Evolutionary conservation across 2,113 vertebrate genomes (phyloP).

Genomic region (Oceanodroma tethys): DNA sequence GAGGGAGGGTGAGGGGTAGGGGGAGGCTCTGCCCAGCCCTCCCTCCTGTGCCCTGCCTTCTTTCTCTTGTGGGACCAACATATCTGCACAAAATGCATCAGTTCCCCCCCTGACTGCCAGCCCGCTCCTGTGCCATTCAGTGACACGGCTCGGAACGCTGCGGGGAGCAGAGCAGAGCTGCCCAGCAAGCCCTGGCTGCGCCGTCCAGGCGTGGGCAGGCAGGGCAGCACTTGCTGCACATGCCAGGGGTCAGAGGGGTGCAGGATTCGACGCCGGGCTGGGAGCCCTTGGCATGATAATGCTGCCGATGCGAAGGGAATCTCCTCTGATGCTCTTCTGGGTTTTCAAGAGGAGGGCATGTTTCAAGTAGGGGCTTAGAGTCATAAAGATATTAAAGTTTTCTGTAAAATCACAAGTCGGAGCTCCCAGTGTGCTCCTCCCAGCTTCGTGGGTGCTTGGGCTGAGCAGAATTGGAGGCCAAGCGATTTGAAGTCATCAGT

Average conservation of each 20-base stretch:
- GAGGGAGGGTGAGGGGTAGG: not conserved
- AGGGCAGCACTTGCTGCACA: rapidly evolving
- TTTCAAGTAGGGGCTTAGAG: not conserved
- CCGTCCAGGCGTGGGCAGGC: not conserved
- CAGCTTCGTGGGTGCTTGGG: not conserved
- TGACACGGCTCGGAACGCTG: not conserved
- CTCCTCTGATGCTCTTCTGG: not conserved
- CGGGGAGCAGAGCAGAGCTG: not conserved
- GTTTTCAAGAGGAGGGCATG: not conserved
- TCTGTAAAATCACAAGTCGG: not conserved
- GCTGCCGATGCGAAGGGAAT: not conserved
- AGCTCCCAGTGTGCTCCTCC: not conserved
- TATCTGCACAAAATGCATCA: rapidly evolving
- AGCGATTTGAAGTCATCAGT: not conserved
- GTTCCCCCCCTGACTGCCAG: not conserved
- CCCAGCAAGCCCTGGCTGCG: not conserved
- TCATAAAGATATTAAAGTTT: not conserved
- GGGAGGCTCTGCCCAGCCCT: not conserved
- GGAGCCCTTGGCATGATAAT: not conserved
- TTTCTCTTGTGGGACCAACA: not conserved
- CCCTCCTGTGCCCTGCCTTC: not conserved
- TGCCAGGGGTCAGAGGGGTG: not conserved
- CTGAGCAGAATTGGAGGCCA: not conserved
- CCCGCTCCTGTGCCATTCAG: rapidly evolving
- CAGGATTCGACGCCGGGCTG: not conserved